Evolutionary conservation across 2,888 invertebrate species (phyloP), one percentile per base, ranked within the genome.

Genomic region (Theristus sp.): DNA sequence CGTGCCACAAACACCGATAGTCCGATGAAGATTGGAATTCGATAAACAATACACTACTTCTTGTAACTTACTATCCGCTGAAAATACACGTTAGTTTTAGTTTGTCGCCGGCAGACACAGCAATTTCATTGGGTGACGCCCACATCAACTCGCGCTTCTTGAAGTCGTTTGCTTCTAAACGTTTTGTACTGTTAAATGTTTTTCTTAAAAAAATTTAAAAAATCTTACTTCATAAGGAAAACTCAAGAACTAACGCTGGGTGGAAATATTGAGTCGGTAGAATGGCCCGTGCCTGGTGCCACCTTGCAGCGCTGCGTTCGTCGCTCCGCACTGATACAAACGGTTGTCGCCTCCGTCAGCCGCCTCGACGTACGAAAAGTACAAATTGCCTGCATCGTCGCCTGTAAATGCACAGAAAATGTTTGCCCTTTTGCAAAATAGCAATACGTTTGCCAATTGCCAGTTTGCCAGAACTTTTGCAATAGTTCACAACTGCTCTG

Each of bases 381-480:
- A 90, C n/a, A 98, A 80, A 72, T 87, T 89, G 56, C 94, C 94
- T 78, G 93, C 91, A 1, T 91, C 90, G 75, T 94, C 94, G 63
- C 91, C 80, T 20, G 91, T n/a, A n/a, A n/a, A n/a, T n/a, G n/a
- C n/a, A n/a, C n/a, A n/a, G n/a, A n/a, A n/a, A n/a, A n/a, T n/a
- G n/a, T n/a, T n/a, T n/a, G n/a, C n/a, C n/a, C n/a, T n/a, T n/a
- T n/a, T n/a, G n/a, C n/a, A n/a, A n/a, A n/a, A n/a, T n/a, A n/a
- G n/a, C n/a, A n/a, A n/a, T n/a, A n/a, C n/a, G n/a, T n/a, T n/a
- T n/a, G n/a, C n/a, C n/a, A n/a, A n/a, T n/a, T n/a, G n/a, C n/a
- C n/a, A n/a, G n/a, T n/a, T n/a, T n/a, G n/a, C n/a, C n/a, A n/a
- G n/a, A n/a, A n/a, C n/a, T n/a, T n/a, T n/a, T n/a, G n/a, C n/a